A percentile compares a stretch with the other conserved stretches of the same genome.
phyloP scores from a whole-genome alignment of 2,888 invertebrate genomes.

The Idaea biselata region DNA sequence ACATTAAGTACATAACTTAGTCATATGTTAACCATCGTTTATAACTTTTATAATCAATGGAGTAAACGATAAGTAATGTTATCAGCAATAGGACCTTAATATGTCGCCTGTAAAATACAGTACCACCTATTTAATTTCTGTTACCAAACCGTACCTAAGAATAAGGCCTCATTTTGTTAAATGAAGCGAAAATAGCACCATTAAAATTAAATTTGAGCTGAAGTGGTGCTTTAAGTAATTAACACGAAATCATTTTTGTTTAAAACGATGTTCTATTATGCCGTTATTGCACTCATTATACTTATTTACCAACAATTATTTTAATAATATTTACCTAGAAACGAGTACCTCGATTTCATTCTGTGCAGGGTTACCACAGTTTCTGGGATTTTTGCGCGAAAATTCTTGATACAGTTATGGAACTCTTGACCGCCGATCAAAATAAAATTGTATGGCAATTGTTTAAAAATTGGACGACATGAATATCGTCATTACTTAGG shows the following conservation, averaged over 20 bases:
- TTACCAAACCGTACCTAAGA: not conserved
- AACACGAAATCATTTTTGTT: not conserved
- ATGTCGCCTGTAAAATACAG: not conserved
- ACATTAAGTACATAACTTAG: too few relatives aligned
- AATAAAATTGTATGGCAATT: too few relatives aligned
- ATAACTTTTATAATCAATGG: too few relatives aligned
- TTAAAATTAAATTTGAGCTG: not conserved
- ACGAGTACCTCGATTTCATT: not conserved
- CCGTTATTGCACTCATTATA: not conserved
- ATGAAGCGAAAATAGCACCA: not conserved
- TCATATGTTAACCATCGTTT: too few relatives aligned
- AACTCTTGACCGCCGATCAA: too few relatives aligned
- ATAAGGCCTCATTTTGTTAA: not conserved
- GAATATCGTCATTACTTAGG: too few relatives aligned
- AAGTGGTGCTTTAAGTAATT: conserved; percentile 1
- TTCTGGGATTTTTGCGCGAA: not conserved
- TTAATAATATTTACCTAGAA: not conserved
- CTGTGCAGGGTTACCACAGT: not conserved
- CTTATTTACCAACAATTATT: not conserved
- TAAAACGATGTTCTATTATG: not conserved
- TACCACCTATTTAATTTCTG: not conserved
- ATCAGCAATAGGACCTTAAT: not conserved
- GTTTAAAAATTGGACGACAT: too few relatives aligned
- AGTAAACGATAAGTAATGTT: too few relatives aligned
- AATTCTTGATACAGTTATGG: too few relatives aligned